Percentiles rank a stretch among this genome's conserved stretches.
These are phyloP conservation scores for Melopsittacus undulatus DNA, from an alignment of 2,797 vertebrate species.

Conservation along the genomic window DNA sequence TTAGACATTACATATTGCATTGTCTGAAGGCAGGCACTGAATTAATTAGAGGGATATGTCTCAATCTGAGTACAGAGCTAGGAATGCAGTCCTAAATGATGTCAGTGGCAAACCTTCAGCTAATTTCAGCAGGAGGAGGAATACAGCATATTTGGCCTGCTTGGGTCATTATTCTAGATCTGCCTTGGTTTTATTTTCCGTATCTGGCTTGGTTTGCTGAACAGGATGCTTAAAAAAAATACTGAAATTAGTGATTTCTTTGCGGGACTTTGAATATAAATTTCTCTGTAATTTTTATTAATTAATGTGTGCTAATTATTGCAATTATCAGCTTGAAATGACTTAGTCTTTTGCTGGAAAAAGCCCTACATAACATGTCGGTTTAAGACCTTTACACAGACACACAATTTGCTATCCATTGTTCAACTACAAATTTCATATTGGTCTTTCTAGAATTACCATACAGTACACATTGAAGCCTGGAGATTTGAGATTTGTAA, in stretches of 20 bases:
- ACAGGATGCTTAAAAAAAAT: neutral
- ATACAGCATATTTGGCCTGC: neutral
- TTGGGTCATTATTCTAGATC: neutral
- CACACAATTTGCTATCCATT: neutral
- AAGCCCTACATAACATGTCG: neutral
- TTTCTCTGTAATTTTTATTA: neutral
- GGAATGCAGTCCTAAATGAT: neutral
- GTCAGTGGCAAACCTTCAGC: neutral
- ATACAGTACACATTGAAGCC: neutral
- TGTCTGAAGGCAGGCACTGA: neutral
- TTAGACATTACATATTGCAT: neutral
- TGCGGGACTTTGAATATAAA: neutral
- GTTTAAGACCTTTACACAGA: neutral
- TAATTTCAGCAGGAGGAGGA: neutral
- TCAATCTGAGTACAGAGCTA: neutral
- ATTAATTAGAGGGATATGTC: neutral
- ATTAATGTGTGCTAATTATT: neutral
- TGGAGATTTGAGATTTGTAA: neutral
- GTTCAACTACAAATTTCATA: neutral
- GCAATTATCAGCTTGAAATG: neutral
- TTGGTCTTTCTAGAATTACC: neutral
- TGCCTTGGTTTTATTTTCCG: neutral
- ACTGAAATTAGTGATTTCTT: neutral
- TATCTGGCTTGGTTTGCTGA: neutral
- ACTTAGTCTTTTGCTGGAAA: neutral